These are phyloP conservation scores for Oreochromis niloticus DNA, from an alignment of 2,113 vertebrate species.

Conservation along the genomic window DNA sequence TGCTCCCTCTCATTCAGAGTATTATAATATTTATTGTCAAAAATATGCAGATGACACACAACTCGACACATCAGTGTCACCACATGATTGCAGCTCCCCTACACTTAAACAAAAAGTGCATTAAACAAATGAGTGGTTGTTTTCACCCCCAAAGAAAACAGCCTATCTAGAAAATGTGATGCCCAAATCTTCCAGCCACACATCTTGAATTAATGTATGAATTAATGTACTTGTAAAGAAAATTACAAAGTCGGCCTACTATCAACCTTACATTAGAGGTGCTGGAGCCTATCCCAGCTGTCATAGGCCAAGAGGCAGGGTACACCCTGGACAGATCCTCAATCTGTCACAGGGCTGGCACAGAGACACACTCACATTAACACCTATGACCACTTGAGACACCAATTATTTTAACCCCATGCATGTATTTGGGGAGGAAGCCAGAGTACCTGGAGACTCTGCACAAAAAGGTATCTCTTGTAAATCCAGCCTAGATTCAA, in stretches of 20 bases:
- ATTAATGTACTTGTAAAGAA: too few relatives aligned
- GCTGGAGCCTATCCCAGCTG: not conserved
- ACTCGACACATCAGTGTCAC: not conserved
- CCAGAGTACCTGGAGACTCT: not conserved
- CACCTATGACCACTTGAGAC: rapidly evolving
- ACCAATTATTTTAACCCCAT: not conserved
- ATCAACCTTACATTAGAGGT: rapidly evolving
- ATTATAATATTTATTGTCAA: not conserved
- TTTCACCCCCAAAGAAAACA: not conserved
- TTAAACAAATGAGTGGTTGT: not conserved
- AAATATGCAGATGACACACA: not conserved
- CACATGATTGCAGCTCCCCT: not conserved
- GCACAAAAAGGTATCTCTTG: not conserved
- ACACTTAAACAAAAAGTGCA: not conserved
- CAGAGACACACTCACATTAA: not conserved
- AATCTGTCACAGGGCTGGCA: not conserved
- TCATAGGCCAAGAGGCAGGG: not conserved
- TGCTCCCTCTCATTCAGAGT: not conserved
- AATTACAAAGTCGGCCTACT: rapidly evolving
- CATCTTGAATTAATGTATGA: too few relatives aligned
- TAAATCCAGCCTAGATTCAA: not conserved
- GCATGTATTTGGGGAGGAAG: not conserved
- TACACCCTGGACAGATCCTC: not conserved
- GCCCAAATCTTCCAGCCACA: not conserved
- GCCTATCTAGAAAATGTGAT: not conserved